Evolutionary conservation across 2,113 vertebrate species (phyloP).

Genomic region (Potamarius usumacintae): DNA sequence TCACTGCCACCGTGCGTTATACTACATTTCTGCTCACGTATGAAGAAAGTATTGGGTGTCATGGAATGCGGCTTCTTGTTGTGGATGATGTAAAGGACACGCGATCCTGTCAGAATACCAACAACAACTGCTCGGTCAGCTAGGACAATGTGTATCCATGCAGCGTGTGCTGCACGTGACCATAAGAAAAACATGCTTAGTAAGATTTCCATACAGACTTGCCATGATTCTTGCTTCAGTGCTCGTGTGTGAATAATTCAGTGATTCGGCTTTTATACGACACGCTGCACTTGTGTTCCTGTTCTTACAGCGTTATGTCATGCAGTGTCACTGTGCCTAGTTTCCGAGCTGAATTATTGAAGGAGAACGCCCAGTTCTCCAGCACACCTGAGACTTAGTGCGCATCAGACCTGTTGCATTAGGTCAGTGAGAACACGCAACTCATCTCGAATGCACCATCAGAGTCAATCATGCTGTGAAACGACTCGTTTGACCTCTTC

Average conservation of each 20-base stretch:
- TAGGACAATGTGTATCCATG: neutral
- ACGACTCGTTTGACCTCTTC: neutral
- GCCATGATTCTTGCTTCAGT: conserved; percentile 7
- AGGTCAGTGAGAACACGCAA: conserved; percentile 2
- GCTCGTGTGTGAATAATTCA: conserved; percentile 67
- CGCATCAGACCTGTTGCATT: neutral
- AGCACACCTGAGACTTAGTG: conserved; percentile 54
- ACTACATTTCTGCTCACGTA: neutral
- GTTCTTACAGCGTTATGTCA: conserved; percentile 45
- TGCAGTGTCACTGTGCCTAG: conserved; percentile 61
- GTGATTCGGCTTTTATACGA: conserved; percentile 60
- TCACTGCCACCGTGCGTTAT: neutral
- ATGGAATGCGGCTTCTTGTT: neutral
- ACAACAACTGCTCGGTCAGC: too few relatives aligned
- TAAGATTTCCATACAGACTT: neutral
- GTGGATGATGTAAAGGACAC: neutral
- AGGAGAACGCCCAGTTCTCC: neutral
- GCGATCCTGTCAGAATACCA: neutral
- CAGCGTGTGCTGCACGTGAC: neutral
- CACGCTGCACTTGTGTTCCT: conserved; percentile 40
- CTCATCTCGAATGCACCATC: conserved; percentile 7
- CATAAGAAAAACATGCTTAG: neutral
- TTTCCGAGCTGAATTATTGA: conserved; percentile 77
- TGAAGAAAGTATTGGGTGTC: neutral
- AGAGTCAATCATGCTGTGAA: neutral